Base-by-base conservation (phyloP, 2,797 vertebrate species). In the Oreochromis mossambicus region DNA sequence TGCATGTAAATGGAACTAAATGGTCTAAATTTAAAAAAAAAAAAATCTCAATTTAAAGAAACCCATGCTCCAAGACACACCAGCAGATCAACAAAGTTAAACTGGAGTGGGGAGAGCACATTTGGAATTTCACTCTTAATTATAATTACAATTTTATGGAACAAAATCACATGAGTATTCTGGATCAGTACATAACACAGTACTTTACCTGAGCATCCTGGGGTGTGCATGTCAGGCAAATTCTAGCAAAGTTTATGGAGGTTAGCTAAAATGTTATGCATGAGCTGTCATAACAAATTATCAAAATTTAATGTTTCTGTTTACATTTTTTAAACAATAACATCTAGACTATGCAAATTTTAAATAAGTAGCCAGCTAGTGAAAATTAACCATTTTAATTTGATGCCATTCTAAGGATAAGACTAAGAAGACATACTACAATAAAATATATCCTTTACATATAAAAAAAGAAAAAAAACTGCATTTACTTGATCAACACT, bases 151-250 rank as follows among this genome's bases (percentile, higher is more conserved):
- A 7, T 17, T 17, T 7, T 17, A 7, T 15, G 17, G 46, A 8
- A 48, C 15, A 19, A 8, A n/a, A 51, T 51, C 48, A 9, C 7
- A 7, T 8, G 19, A 21, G 34, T 66, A 66, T 41, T 66, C 11
- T 21, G 12, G 34, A 66, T 38, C 8, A 66, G n/a, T 14, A 38
- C 10, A 36, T n/a, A 0, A 38, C 10, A 19, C n/a, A 0, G 1
- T 68, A 41, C 36, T 68, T 24, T 43, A 68, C 13, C 1, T 41
- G 7, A 21, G 63, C n/a, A 41, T 68, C n/a, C n/a, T 41, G n/a
- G n/a, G n/a, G 36, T 14, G n/a, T 13, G 19, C 13, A 15, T 4
- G 3, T 38, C 11, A 1, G 61, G 61, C 36, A 38, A 0, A 41
- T 43, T 12, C 7, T 63, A 63, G 4, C 58, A 61, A 61, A 12